phyloP scores from a whole-genome alignment of 2,797 vertebrate genomes.

The Sternarchorhynchus goeldii region DNA sequence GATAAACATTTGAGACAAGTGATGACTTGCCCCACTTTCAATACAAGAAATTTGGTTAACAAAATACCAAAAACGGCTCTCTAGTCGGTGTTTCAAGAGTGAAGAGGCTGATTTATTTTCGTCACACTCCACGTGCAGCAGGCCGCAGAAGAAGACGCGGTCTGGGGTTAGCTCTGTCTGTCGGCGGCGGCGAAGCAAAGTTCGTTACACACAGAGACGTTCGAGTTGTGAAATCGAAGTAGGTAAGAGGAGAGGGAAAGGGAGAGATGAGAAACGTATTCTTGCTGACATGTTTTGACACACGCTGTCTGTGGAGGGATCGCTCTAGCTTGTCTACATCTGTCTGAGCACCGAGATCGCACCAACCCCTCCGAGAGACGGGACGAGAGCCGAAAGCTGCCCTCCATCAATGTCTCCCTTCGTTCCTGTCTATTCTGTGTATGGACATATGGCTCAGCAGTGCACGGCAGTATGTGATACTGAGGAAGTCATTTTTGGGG shows the following conservation, averaged over 20 bases:
- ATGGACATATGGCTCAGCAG: slow-evolving; percentile 29
- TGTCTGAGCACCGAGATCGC: slow-evolving; percentile 47
- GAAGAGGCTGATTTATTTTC: no score
- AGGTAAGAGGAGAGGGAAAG: slow-evolving; percentile 21
- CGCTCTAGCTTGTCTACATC: slow-evolving; percentile 42
- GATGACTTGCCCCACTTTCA: no score
- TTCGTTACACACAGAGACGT: neutral
- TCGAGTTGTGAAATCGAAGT: slow-evolving; percentile 23
- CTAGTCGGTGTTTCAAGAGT: no score
- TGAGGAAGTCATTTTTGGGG: neutral
- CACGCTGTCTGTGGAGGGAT: slow-evolving; percentile 47
- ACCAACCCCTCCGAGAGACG: slow-evolving; percentile 38
- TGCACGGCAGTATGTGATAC: neutral
- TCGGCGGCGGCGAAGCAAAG: slow-evolving; percentile 1
- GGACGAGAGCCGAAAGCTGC: slow-evolving; percentile 35
- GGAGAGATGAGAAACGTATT: slow-evolving; percentile 35
- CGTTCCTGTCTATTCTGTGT: slow-evolving; percentile 21
- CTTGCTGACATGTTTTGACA: slow-evolving; percentile 54
- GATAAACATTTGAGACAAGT: no score
- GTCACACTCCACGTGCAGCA: neutral
- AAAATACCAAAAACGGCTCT: no score
- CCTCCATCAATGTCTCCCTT: slow-evolving; percentile 39
- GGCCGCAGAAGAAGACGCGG: neutral
- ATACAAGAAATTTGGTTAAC: no score
- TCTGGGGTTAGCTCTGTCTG: slow-evolving; percentile 2